Evolutionary conservation across 2,888 invertebrate species (phyloP).

Genomic region (Aplocera efformata): DNA sequence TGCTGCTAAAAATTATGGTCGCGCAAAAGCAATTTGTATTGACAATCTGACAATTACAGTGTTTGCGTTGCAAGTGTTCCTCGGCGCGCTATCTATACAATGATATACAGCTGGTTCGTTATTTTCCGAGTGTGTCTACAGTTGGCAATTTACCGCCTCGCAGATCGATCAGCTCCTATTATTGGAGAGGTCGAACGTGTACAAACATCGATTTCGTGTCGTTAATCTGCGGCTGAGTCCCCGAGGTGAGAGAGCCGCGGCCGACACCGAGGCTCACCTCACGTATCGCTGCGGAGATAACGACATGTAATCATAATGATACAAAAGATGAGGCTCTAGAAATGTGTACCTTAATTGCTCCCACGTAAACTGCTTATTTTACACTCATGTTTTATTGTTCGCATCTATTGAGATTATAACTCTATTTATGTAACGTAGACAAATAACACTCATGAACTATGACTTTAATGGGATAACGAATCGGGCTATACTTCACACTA

Average conservation of each 20-base stretch:
- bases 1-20: constrained; percentile 29
- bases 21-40: constrained; percentile 42
- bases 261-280: constrained; percentile 52
- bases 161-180: constrained; percentile 75
- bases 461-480: constrained; percentile 10
- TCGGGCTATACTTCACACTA: too few species aligned
- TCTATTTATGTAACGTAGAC: constrained; percentile 1
- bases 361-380: constrained; percentile 18
- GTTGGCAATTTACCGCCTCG: constrained; percentile 70
- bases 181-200: constrained; percentile 79
- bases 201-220: constrained; percentile 78
- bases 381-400: constrained; percentile 5
- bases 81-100: constrained; percentile 42
- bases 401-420: constrained; percentile 5
- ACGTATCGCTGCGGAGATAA: constrained; percentile 64
- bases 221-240: constrained; percentile 65
- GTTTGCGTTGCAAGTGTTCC: constrained; percentile 41
- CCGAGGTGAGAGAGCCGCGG: constrained; percentile 54
- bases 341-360: constrained; percentile 14
- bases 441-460: constrained; percentile 27
- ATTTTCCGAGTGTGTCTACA: constrained; percentile 65
- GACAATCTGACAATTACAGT: constrained; percentile 61
- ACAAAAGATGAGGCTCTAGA: constrained; percentile 33
- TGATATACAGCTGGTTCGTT: constrained; percentile 62
- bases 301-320: constrained; percentile 67